Conservation (phyloP, 1,140 invertebrate species). For the Limonius californicus region DNA sequence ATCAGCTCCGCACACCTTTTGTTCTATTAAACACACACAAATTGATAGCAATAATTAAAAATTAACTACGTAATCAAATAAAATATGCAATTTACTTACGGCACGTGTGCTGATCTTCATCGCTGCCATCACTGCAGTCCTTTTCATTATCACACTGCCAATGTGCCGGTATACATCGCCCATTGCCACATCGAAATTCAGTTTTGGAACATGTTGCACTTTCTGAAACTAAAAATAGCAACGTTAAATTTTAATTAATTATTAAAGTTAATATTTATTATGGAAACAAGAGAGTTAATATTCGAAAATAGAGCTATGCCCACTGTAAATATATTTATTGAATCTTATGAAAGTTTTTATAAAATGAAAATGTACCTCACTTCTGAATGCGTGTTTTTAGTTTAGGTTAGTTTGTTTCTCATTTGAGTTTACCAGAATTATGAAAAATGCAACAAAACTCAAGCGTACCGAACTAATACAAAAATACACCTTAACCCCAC, state of each 20-base stretch:
- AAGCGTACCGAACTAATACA: no score
- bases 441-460: no score
- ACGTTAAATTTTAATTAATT: neutral
- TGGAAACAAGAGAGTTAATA: neutral
- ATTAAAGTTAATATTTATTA: neutral
- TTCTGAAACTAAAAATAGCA: conserved; percentile 42
- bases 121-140: conserved; percentile 66
- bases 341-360: no score
- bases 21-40: conserved; percentile 56
- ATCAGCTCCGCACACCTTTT: conserved; percentile 76
- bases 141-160: conserved; percentile 66
- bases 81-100: conserved; percentile 62
- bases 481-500: no score
- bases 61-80: no score
- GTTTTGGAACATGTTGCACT: conserved; percentile 54
- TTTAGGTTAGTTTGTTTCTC: no score
- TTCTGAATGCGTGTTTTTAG: no score
- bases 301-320: no score
- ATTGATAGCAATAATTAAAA: neutral
- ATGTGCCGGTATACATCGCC: conserved; percentile 66
- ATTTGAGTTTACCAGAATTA: no score
- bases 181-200: conserved; percentile 58
- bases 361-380: no score
- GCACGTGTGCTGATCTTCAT: conserved; percentile 68
- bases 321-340: no score